A percentile compares a stretch with the other conserved stretches of the same genome.
Evolutionary conservation across 2,797 vertebrate genomes (phyloP).

Genomic region (Tenualosa ilisha): DNA sequence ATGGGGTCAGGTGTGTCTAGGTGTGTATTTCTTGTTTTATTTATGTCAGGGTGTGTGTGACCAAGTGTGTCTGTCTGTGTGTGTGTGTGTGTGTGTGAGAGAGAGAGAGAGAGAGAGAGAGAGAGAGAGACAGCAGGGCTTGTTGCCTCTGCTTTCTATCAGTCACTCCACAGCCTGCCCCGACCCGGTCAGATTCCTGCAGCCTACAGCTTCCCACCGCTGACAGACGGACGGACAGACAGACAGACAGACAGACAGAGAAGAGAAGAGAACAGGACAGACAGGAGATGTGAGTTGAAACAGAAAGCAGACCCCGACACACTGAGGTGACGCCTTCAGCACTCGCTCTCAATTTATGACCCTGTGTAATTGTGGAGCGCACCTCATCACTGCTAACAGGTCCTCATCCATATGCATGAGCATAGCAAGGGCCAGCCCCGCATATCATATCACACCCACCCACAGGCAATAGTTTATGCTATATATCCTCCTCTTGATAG

Average conservation of each 20-base stretch:
- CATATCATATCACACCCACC: conserved; percentile 10
- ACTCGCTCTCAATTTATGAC: conserved; percentile 22
- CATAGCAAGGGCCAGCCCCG: background rate
- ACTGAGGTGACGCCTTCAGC: background rate
- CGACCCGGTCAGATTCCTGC: background rate
- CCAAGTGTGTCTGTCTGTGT: background rate
- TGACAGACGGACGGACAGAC: background rate
- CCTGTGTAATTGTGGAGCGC: background rate
- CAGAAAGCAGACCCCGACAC: background rate
- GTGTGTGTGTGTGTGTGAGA: no score
- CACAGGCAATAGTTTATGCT: background rate
- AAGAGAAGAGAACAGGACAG: background rate
- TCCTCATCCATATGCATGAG: conserved; percentile 13
- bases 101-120: no score
- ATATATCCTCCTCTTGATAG: background rate
- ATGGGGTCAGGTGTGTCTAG: background rate
- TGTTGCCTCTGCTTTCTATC: conserved; percentile 24
- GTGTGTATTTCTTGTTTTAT: background rate
- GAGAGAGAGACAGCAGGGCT: background rate
- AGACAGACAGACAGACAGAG: no score
- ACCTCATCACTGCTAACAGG: conserved; percentile 11
- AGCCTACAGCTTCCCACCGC: background rate
- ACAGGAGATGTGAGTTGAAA: background rate
- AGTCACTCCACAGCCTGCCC: background rate
- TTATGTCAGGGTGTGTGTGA: background rate